Evolutionary conservation across 2,888 invertebrate species (phyloP), one percentile per base, ranked within the genome.

Genomic region (Brachypterus glaber): DNA sequence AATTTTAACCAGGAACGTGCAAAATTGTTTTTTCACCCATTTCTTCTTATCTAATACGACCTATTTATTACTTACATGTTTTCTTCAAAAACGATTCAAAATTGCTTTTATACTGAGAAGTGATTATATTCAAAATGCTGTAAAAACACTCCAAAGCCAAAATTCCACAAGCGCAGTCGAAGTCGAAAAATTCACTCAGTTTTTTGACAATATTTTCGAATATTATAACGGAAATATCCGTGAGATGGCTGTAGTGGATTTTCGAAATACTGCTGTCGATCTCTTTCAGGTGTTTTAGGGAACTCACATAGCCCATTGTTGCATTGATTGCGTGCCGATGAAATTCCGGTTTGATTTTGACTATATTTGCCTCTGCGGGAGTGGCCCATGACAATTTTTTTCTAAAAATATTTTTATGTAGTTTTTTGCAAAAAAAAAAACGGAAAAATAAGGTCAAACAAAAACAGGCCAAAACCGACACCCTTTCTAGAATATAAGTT

Each of bases 71-170:
- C 62, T 50, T 60, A 72, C 72, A 62, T 27, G 67, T 55, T 44
- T 52, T 51, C 33, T 52, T 49, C 11, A 73, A 54, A 54, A 73
- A 73, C 3, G 49, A 46, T 4, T 58, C 41, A 3, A 73, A 54
- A 46, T 68, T 62, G 17, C 48, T 51, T 40, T 56, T 58, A 37
- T 62, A 63, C 18, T 64, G 52, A 1, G 52, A 54, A 38, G 35
- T 62, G 33, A 70, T 54, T 13, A 66, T 40, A 33, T 55, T 55
- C 51, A 72, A 30, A 58, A 65, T 59, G 49, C 60, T 44, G 56
- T 73, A 63, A 65, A 75, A 80, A 50, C 77, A 69, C 50, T 81
- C 79, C 12, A 78, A 45, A 35, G 75, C 73, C 2, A 67, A 55
- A 33, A 73, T 51, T 0, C 74, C 70, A 0, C 73, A 69, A 30